These are phyloP conservation scores for Chloropsis hardwickii DNA, from an alignment of 2,113 vertebrate species.

Conservation along the genomic window DNA sequence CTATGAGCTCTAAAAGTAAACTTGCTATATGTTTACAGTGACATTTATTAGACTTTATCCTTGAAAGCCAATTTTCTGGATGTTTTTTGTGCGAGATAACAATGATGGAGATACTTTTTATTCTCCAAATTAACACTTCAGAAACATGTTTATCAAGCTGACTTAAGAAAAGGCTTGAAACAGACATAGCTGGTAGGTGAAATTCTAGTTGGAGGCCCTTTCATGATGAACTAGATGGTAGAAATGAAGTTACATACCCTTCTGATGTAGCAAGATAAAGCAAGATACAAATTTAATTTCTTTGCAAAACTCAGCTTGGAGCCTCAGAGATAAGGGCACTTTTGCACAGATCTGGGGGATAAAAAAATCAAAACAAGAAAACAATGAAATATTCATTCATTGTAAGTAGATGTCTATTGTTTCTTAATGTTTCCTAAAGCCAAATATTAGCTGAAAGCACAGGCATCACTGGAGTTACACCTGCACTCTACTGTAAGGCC, in stretches of 20 bases:
- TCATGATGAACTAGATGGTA: not conserved
- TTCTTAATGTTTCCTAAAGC: not conserved
- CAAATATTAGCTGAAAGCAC: not conserved
- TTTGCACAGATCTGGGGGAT: not conserved
- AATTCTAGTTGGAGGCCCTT: not conserved
- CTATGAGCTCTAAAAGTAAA: not conserved
- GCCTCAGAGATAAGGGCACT: fast-evolving
- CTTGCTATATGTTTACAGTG: not conserved
- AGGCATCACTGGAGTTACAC: not conserved
- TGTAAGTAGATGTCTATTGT: not conserved
- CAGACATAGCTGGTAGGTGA: not conserved
- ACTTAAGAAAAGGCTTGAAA: not conserved
- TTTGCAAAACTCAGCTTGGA: not conserved
- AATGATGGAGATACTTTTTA: not conserved
- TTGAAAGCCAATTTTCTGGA: not conserved
- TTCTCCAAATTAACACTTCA: not conserved
- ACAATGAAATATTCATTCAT: not conserved
- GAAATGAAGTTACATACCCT: not conserved
- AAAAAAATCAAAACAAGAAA: not conserved
- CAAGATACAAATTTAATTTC: not conserved
- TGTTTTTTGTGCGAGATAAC: not conserved
- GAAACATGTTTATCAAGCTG: not conserved
- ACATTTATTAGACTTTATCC: not conserved
- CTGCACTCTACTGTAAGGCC: not conserved
- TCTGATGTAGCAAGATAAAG: not conserved